Evolutionary conservation across 2,113 vertebrate species (phyloP).

Genomic region (Eurypyga helias): DNA sequence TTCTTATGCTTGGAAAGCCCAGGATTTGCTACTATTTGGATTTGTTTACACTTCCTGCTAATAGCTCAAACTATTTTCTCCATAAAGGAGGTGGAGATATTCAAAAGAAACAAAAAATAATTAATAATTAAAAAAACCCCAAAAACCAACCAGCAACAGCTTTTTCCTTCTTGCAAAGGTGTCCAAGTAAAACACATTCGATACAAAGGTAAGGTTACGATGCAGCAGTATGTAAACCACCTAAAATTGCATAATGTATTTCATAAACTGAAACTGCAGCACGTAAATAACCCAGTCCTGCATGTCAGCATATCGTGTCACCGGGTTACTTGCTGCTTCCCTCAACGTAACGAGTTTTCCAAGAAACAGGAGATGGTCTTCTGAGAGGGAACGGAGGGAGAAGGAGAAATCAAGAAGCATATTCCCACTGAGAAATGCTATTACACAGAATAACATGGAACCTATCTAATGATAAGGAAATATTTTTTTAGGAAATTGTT

Average conservation of each 20-base stretch:
- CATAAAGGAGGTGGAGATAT: not conserved
- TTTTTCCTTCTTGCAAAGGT: not conserved
- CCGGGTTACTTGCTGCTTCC: not conserved
- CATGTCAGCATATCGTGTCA: not conserved
- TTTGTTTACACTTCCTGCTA: not conserved
- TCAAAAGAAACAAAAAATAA: not conserved
- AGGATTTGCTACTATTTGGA: not conserved
- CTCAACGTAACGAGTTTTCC: not conserved
- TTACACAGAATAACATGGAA: not conserved
- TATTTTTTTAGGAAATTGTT: not conserved
- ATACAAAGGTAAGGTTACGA: not conserved
- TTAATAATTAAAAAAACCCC: too few relatives aligned
- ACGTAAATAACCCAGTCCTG: not conserved
- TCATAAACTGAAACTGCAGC: conserved; percentile 9
- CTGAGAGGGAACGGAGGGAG: not conserved
- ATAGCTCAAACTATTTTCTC: not conserved
- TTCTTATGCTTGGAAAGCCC: not conserved
- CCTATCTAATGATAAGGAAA: not conserved
- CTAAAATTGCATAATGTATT: not conserved
- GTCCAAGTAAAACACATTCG: not conserved
- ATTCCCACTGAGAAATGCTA: not conserved
- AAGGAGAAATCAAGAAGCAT: not conserved
- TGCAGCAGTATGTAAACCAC: not conserved
- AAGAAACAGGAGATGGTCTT: not conserved
- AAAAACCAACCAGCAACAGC: not conserved